Conservation (phyloP, 2,888 invertebrate species). For the Lithophane ornitopus region DNA sequence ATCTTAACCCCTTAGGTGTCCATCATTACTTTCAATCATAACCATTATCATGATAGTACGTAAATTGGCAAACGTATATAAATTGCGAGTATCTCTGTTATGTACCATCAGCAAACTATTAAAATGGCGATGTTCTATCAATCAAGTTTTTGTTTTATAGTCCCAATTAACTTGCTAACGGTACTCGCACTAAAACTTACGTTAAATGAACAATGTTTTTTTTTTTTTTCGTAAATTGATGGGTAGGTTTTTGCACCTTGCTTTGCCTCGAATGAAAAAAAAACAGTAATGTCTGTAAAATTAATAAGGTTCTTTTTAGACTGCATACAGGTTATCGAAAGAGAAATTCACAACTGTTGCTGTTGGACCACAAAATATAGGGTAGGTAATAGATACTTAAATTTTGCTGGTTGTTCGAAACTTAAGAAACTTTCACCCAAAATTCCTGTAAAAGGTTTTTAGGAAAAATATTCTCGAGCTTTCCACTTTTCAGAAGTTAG, state of each 20-base stretch:
- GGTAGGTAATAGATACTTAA: not conserved
- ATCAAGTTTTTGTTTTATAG: constrained; percentile 66
- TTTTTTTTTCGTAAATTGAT: constrained; percentile 38
- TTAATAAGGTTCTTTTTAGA: not conserved
- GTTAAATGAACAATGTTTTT: constrained; percentile 65
- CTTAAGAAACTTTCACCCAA: too few relatives aligned
- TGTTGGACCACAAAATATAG: not conserved
- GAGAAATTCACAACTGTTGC: not conserved
- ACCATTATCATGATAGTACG: constrained; percentile 51
- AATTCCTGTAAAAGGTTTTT: not conserved
- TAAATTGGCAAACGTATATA: constrained; percentile 63
- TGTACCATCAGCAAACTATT: constrained; percentile 48
- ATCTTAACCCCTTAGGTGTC: constrained; percentile 38
- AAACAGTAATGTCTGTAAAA: not conserved
- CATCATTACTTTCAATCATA: constrained; percentile 57
- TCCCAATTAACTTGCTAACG: constrained; percentile 63
- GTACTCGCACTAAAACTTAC: constrained; percentile 67
- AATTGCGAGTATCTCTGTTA: constrained; percentile 50
- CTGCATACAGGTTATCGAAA: not conserved
- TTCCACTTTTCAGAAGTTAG: not conserved
- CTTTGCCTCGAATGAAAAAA: not conserved
- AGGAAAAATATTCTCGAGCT: not conserved
- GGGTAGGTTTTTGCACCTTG: not conserved
- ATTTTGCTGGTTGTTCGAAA: not conserved
- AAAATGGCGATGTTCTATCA: constrained; percentile 57